phyloP scores from a whole-genome alignment of 2,113 vertebrate species.

The Diadophis punctatus region DNA sequence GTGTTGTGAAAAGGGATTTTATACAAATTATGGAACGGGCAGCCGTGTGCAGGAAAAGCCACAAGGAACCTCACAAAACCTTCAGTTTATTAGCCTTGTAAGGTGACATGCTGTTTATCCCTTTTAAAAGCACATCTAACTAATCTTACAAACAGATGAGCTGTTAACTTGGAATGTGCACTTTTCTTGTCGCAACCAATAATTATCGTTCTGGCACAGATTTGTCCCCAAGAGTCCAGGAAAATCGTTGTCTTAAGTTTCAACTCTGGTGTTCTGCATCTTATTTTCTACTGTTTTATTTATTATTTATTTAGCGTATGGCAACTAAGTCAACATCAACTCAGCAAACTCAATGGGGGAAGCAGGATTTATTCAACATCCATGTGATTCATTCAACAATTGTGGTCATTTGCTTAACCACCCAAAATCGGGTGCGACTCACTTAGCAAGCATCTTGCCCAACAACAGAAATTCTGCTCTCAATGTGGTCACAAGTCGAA shows the following conservation, averaged over 20 bases:
- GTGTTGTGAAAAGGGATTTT: conserved; percentile 1
- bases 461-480: no score
- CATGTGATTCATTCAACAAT: no score
- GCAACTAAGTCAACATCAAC: background rate
- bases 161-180: conserved; percentile 4
- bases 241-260: background rate
- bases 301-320: background rate
- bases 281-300: background rate
- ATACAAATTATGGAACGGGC: background rate
- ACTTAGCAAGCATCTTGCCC: no score
- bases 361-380: no score
- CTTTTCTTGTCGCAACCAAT: background rate
- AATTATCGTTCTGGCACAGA: background rate
- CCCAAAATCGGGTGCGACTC: no score
- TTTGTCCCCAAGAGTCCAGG: rapidly evolving
- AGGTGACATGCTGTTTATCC: background rate
- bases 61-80: background rate
- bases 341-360: no score
- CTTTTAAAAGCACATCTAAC: background rate
- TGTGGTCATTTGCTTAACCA: no score
- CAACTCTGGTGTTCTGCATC: conserved; percentile 3
- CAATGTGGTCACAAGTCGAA: background rate
- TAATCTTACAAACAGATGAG: conserved; percentile 29
- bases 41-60: background rate
- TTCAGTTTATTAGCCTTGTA: background rate